phyloP scores from a whole-genome alignment of 1,140 invertebrate genomes.

The Augochlora pura region DNA sequence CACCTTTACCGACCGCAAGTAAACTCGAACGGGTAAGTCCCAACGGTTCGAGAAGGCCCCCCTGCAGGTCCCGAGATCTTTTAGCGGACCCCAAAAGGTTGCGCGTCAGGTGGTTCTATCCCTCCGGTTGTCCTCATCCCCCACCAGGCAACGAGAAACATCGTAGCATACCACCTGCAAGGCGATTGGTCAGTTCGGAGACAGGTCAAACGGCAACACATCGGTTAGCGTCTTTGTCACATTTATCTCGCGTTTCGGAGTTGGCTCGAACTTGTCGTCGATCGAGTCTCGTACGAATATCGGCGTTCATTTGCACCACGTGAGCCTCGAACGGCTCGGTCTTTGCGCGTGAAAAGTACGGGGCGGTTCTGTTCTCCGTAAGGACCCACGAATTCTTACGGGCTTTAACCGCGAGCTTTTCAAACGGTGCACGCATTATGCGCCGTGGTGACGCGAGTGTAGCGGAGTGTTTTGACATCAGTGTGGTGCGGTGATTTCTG shows the following conservation, averaged over 20 bases:
- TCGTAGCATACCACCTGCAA: slow-evolving; percentile 60
- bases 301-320: not conserved
- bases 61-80: slow-evolving; percentile 15
- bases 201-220: slow-evolving; percentile 75
- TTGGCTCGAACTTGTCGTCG: not conserved
- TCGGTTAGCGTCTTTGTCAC: slow-evolving; percentile 69
- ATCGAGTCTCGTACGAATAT: slow-evolving; percentile 9
- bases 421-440: slow-evolving; percentile 45
- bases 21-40: not conserved
- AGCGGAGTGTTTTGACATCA: slow-evolving; percentile 50
- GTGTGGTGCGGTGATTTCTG: slow-evolving; percentile 18
- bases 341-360: not conserved
- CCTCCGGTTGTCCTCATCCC: slow-evolving; percentile 27
- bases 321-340: not conserved
- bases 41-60: not conserved
- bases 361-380: not conserved
- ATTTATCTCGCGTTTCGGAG: slow-evolving; percentile 52
- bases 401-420: slow-evolving; percentile 41
- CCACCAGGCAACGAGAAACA: slow-evolving; percentile 42
- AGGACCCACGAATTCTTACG: not conserved
- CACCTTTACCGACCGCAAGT: slow-evolving; percentile 1
- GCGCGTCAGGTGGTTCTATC: slow-evolving; percentile 67
- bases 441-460: slow-evolving; percentile 32
- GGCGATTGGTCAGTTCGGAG: slow-evolving; percentile 74
- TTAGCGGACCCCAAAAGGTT: slow-evolving; percentile 62